These are phyloP conservation scores for Hydroisotoma schaefferi DNA, from an alignment of 2,888 invertebrate species.

Conservation along the genomic window DNA sequence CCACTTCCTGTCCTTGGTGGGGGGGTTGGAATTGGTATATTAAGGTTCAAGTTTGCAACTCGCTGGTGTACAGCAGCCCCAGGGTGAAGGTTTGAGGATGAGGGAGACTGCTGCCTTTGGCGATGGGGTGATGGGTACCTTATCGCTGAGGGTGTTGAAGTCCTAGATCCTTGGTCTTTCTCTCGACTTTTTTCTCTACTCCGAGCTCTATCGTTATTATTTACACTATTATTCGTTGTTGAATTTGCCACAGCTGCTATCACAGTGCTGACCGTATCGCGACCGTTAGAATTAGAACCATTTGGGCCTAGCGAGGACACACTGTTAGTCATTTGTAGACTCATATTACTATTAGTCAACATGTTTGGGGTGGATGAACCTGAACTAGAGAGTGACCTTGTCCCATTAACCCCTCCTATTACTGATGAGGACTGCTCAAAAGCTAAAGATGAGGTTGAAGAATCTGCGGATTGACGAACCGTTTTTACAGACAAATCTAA, in stretches of 20 bases:
- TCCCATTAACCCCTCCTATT: constrained; percentile 23
- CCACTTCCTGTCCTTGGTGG: constrained; percentile 37
- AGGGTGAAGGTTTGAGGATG: constrained; percentile 16
- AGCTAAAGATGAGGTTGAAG: constrained; percentile 60
- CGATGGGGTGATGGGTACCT: constrained; percentile 35
- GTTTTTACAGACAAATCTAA: constrained; percentile 85
- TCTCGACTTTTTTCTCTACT: constrained; percentile 34
- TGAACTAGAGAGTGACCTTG: constrained; percentile 39
- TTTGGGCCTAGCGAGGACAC: background rate
- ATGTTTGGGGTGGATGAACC: constrained; percentile 44
- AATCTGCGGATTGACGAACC: constrained; percentile 81
- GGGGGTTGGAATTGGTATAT: constrained; percentile 35
- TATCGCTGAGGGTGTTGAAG: constrained; percentile 19
- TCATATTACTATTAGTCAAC: constrained; percentile 9
- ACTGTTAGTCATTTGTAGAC: constrained; percentile 12
- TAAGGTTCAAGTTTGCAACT: constrained; percentile 22
- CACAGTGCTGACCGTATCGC: constrained; percentile 39
- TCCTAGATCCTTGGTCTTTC: constrained; percentile 4
- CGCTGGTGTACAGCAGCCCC: constrained; percentile 22
- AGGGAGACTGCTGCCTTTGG: constrained; percentile 34
- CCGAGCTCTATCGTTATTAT: constrained; percentile 19
- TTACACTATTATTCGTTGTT: constrained; percentile 35
- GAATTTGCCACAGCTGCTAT: constrained; percentile 45
- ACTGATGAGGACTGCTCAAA: constrained; percentile 50
- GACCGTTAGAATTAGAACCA: background rate